Evolutionary conservation across 1,140 invertebrate genomes (phyloP).

Genomic region (Bombus sylvicola): DNA sequence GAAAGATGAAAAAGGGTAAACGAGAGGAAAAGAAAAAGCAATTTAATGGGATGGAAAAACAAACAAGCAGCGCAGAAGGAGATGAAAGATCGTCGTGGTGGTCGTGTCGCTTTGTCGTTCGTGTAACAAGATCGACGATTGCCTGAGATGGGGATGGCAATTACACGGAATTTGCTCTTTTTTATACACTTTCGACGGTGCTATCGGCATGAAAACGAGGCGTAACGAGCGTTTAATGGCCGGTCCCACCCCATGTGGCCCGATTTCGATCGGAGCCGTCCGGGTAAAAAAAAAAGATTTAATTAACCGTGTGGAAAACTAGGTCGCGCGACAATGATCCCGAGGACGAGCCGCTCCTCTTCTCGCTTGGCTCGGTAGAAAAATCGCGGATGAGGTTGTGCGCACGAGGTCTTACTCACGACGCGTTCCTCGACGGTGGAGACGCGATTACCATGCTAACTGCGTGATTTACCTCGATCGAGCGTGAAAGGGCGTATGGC

Average conservation of each 20-base stretch:
- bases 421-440: background rate
- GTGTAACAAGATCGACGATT: slow-evolving; percentile 3
- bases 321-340: slow-evolving; percentile 49
- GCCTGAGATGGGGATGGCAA: background rate
- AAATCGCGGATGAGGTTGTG: background rate
- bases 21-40: too few relatives aligned
- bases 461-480: slow-evolving; percentile 22
- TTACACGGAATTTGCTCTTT: slow-evolving; percentile 1
- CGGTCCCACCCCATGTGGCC: slow-evolving; percentile 1
- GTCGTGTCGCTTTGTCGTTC: slow-evolving; percentile 13
- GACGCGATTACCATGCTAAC: slow-evolving; percentile 32
- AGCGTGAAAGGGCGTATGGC: slow-evolving; percentile 33
- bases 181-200: background rate
- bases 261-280: slow-evolving; percentile 21
- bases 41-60: slow-evolving; percentile 11
- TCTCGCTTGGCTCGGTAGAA: background rate
- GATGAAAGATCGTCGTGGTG: background rate
- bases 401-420: too few relatives aligned
- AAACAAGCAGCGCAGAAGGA: background rate
- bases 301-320: slow-evolving; percentile 58
- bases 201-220: slow-evolving; percentile 34
- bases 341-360: slow-evolving; percentile 15
- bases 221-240: slow-evolving; percentile 50
- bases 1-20: too few relatives aligned
- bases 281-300: slow-evolving; percentile 32